These are phyloP conservation scores for Salvelinus fontinalis DNA, from an alignment of 2,113 vertebrate genomes.

Conservation along the genomic window DNA sequence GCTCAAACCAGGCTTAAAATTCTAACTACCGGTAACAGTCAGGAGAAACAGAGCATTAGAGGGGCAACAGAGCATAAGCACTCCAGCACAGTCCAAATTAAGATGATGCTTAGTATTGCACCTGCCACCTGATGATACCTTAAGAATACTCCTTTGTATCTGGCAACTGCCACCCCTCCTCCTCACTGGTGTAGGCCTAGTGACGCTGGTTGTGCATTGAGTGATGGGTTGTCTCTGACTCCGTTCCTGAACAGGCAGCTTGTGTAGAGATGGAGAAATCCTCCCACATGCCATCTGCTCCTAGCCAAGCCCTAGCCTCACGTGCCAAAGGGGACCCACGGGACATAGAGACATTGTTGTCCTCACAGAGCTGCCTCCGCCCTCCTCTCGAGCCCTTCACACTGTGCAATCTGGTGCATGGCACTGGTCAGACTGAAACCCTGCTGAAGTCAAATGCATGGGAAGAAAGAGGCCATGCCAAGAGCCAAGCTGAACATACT, in stretches of 20 bases:
- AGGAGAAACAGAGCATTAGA: too few species aligned
- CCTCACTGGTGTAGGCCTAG: neutral
- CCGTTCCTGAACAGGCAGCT: constrained; percentile 40
- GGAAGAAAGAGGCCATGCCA: constrained; percentile 32
- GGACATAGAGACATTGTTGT: constrained; percentile 69
- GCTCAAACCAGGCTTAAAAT: too few species aligned
- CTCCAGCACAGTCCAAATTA: neutral
- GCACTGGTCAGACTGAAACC: constrained; percentile 61
- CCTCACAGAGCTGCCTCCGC: constrained; percentile 49
- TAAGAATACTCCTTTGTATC: neutral
- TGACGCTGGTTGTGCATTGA: constrained; percentile 43
- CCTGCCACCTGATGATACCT: neutral
- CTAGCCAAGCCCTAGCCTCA: constrained; percentile 44
- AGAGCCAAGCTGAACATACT: constrained; percentile 41
- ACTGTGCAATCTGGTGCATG: constrained; percentile 74
- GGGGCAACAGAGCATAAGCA: too few species aligned
- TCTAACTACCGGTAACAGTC: too few species aligned
- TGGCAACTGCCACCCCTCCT: neutral
- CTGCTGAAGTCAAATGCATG: constrained; percentile 38
- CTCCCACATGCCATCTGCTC: constrained; percentile 62
- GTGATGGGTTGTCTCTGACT: constrained; percentile 41
- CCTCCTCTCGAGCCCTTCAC: constrained; percentile 48
- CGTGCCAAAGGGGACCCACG: constrained; percentile 57
- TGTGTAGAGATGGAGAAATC: constrained; percentile 41
- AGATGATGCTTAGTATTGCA: neutral